A percentile compares a stretch with the other conserved stretches of the same genome.
phyloP scores from a whole-genome alignment of 2,113 vertebrate genomes.

The Noturus placidus region DNA sequence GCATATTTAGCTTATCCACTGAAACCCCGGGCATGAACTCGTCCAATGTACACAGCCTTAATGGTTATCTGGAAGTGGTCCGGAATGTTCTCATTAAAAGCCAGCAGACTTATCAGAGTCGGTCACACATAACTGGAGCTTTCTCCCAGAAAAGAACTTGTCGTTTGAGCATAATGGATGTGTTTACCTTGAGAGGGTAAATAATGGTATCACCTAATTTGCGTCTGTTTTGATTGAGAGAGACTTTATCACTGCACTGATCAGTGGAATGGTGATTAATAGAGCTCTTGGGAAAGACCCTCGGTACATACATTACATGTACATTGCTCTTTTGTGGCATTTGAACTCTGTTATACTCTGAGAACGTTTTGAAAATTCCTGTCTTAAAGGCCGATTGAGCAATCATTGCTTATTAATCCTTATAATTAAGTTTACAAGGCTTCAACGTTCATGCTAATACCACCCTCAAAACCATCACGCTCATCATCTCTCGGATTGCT shows the following conservation, averaged over 20 bases:
- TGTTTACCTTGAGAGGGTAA: slow-evolving; percentile 58
- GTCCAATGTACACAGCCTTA: slow-evolving; percentile 44
- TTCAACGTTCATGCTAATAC: not conserved
- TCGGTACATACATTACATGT: slow-evolving; percentile 13
- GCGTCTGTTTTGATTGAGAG: slow-evolving; percentile 44
- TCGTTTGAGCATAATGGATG: slow-evolving; percentile 60
- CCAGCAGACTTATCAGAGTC: slow-evolving; percentile 60
- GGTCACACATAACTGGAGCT: slow-evolving; percentile 53
- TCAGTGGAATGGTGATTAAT: slow-evolving; percentile 39
- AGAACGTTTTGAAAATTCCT: not conserved
- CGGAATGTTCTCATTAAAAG: slow-evolving; percentile 56
- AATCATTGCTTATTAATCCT: not conserved
- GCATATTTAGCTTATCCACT: slow-evolving; percentile 50
- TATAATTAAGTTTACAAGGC: not conserved
- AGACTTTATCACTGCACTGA: slow-evolving; percentile 38
- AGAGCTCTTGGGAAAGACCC: slow-evolving; percentile 32
- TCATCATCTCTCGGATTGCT: not conserved
- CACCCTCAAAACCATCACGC: not conserved
- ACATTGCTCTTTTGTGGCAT: not conserved
- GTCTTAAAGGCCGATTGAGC: not conserved
- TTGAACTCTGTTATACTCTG: slow-evolving; percentile 20
- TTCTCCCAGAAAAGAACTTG: slow-evolving; percentile 53
- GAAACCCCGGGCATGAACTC: slow-evolving; percentile 43
- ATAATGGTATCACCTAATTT: slow-evolving; percentile 46
- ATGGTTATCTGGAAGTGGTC: slow-evolving; percentile 56